phyloP scores from a whole-genome alignment of 2,113 vertebrate genomes.

The Progne subis region DNA sequence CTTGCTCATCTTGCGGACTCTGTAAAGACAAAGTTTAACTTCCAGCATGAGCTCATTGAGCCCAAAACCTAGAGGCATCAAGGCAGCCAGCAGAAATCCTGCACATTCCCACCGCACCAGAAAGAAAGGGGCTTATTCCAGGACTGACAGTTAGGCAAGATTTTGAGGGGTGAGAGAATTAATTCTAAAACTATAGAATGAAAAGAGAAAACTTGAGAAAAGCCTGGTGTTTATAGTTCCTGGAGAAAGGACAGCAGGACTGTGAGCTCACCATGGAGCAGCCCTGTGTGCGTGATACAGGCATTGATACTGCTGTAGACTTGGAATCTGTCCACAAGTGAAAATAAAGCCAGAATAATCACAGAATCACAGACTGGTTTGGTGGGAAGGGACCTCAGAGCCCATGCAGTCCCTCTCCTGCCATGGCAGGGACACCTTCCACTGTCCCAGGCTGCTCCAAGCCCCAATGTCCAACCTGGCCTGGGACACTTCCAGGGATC shows the following conservation, averaged over 20 bases:
- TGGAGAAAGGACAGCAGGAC: neutral
- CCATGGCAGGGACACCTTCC: neutral
- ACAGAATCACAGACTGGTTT: neutral
- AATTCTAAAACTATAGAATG: neutral
- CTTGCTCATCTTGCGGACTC: neutral
- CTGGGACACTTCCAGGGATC: neutral
- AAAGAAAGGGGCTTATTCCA: neutral
- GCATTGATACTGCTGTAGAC: neutral
- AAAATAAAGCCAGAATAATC: neutral
- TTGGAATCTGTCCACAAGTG: neutral
- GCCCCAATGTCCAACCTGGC: accelerated
- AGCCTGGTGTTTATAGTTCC: neutral
- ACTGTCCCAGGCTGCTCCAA: neutral
- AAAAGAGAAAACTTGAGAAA: neutral
- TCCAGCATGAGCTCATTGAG: neutral
- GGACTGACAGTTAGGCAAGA: neutral
- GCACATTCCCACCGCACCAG: accelerated
- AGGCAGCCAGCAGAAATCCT: neutral
- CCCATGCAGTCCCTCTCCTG: neutral
- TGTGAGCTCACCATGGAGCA: neutral
- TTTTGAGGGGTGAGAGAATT: neutral
- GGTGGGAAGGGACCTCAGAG: neutral
- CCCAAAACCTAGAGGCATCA: neutral
- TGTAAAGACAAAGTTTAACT: neutral
- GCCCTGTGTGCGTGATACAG: neutral